A percentile compares a stretch with the other conserved stretches of the same genome.
These are phyloP conservation scores for Lacerta viridis DNA, from an alignment of 2,797 vertebrate species.

Conservation along the genomic window DNA sequence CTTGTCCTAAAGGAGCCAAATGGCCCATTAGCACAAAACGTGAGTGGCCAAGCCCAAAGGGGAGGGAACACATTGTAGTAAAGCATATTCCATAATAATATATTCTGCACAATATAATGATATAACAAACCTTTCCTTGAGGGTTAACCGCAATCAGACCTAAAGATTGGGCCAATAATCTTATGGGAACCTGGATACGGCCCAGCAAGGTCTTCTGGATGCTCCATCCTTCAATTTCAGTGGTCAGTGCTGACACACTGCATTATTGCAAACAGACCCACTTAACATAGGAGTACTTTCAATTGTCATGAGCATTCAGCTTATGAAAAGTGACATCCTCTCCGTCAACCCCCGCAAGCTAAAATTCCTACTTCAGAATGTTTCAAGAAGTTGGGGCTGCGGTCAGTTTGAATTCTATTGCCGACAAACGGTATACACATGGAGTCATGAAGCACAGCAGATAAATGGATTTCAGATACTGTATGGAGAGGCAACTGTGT, in stretches of 20 bases:
- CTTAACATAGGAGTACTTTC: slow-evolving; percentile 67
- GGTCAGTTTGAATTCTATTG: slow-evolving; percentile 53
- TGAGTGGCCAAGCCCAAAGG: background rate
- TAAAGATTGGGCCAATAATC: slow-evolving; percentile 45
- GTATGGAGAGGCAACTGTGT: slow-evolving; percentile 22
- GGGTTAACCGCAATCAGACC: slow-evolving; percentile 37
- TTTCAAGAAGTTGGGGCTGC: slow-evolving; percentile 66
- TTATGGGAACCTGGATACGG: slow-evolving; percentile 59
- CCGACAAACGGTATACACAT: slow-evolving; percentile 41
- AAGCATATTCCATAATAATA: background rate
- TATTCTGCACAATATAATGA: slow-evolving; percentile 6
- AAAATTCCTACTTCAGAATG: slow-evolving; percentile 71
- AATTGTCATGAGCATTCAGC: slow-evolving; percentile 72
- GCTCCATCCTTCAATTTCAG: slow-evolving; percentile 51
- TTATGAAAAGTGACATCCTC: slow-evolving; percentile 75
- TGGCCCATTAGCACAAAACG: background rate
- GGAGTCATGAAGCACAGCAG: slow-evolving; percentile 4
- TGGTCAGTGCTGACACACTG: slow-evolving; percentile 68
- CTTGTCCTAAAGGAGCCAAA: background rate
- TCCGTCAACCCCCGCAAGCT: slow-evolving; percentile 70
- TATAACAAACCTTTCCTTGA: slow-evolving; percentile 36
- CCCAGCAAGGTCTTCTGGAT: slow-evolving; percentile 64
- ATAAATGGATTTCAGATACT: slow-evolving; percentile 43
- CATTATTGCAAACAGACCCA: slow-evolving; percentile 65
- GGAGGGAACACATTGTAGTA: background rate